These are phyloP conservation scores for Schizopygopsis malacanthus DNA, from an alignment of 2,797 vertebrate species.

Conservation along the genomic window DNA sequence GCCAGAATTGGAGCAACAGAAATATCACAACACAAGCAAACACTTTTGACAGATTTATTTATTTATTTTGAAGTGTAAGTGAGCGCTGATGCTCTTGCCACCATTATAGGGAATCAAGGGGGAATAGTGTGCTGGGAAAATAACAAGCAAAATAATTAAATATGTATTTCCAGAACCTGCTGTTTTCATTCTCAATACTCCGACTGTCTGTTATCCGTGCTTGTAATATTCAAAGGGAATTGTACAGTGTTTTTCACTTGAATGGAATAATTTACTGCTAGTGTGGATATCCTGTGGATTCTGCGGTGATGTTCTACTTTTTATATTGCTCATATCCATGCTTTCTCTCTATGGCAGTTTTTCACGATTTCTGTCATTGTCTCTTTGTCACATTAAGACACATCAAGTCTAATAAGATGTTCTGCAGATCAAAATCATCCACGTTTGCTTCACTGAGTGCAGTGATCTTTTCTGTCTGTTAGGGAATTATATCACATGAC, in stretches of 20 bases:
- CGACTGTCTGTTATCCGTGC: neutral
- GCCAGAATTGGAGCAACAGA: slow-evolving; percentile 30
- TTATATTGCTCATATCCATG: slow-evolving; percentile 10
- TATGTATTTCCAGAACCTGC: slow-evolving; percentile 19
- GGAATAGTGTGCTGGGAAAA: slow-evolving; percentile 36
- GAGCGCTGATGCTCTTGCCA: slow-evolving; percentile 9
- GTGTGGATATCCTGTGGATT: slow-evolving; percentile 37
- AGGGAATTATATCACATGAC: neutral
- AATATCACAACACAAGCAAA: slow-evolving; percentile 45
- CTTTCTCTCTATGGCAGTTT: slow-evolving; percentile 22
- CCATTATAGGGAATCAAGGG: slow-evolving; percentile 35
- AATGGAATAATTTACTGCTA: slow-evolving; percentile 13
- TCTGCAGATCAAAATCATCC: slow-evolving; percentile 23
- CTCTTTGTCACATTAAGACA: slow-evolving; percentile 8
- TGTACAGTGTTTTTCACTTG: neutral
- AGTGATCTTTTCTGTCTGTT: neutral
- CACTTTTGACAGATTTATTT: slow-evolving; percentile 24
- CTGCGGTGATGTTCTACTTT: slow-evolving; percentile 14
- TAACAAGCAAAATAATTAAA: slow-evolving; percentile 38
- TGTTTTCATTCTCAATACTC: slow-evolving; percentile 29
- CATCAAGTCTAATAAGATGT: slow-evolving; percentile 43
- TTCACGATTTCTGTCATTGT: slow-evolving; percentile 24
- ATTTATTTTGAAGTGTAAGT: slow-evolving; percentile 24
- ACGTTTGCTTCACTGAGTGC: neutral
- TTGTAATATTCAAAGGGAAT: neutral